Conservation (phyloP, 1,140 invertebrate genomes). For the Philotrypesis tridentata region DNA sequence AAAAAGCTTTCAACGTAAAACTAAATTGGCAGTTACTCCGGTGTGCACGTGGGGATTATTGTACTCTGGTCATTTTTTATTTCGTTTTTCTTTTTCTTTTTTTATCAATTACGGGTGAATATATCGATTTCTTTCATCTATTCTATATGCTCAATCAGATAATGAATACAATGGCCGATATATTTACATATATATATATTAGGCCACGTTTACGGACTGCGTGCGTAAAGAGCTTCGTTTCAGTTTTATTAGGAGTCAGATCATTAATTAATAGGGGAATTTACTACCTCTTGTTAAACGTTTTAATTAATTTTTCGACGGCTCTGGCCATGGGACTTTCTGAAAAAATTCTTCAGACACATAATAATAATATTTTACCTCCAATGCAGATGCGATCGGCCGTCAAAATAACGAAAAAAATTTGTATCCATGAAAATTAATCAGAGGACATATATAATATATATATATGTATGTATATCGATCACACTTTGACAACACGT, state of each 20-base stretch:
- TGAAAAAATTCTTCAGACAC: slow-evolving; percentile 46
- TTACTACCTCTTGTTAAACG: slow-evolving; percentile 45
- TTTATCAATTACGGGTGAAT: neutral
- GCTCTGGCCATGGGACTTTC: slow-evolving; percentile 31
- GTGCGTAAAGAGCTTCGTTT: slow-evolving; percentile 16
- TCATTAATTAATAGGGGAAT: slow-evolving; percentile 27
- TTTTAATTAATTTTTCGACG: slow-evolving; percentile 39
- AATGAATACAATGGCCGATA: neutral
- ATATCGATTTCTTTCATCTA: neutral
- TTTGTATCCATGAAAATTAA: too few relatives aligned
- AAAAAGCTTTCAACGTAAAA: neutral
- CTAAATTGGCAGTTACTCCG: neutral
- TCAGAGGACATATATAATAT: too few relatives aligned
- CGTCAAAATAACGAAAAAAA: slow-evolving; percentile 15
- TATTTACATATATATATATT: too few relatives aligned
- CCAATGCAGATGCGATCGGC: slow-evolving; percentile 12
- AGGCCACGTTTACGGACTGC: slow-evolving; percentile 12
- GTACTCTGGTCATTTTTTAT: neutral
- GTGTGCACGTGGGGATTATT: neutral
- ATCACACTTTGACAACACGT: slow-evolving; percentile 30
- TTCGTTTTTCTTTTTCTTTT: too few relatives aligned
- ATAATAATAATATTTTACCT: slow-evolving; percentile 20
- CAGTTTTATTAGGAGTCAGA: neutral
- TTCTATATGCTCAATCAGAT: neutral
- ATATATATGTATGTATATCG: too few relatives aligned